Base-by-base conservation (phyloP, 2,113 vertebrate species). In the Scomber japonicus region DNA sequence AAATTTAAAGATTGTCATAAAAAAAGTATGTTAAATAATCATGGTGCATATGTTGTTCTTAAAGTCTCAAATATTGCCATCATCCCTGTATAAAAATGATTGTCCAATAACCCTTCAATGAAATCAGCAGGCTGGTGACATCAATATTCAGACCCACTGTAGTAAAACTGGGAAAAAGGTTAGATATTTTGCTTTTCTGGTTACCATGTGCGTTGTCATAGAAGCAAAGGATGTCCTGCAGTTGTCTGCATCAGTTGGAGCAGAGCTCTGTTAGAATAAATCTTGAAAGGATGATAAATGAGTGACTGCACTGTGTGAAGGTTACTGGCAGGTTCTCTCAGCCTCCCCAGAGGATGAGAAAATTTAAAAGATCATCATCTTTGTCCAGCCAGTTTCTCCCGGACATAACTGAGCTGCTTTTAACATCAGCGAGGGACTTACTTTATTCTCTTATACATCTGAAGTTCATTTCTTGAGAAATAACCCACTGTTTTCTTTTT, bases 361-460 rank as follows among this genome's bases (percentile, higher is more conserved):
- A 11, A 68, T 0, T 57, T 27, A 31, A 27, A 12, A 8, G n/a
- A 65, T 56, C 35, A 3, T 44, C 10, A 10, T 69, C 44, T 49
- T 16, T 12, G 27, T 71, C 17, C 61, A 9, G 68, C 30, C 55
- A 24, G 48, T 12, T 78, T 19, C 54, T 49, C 24, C 31, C 76
- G 81, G 85, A 88, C 78, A 70, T 3, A n/a, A 48, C 60, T 3
- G 30, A 78, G 55, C 81, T 86, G 87, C 31, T 86, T 84, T 81
- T 66, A 75, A 44, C 71, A 76, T 83, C 80, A 78, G 46, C 2
- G 11, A 3, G 45, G 54, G 30, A 45, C 56, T 44, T 30, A 15
- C 5, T 70, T 64, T 11, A 31, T 55, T 73, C 51, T 60, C 19
- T 50, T 49, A 67, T 48, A 54, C 30, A 56, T 61, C 63, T 83